Conservation (phyloP, 2,113 vertebrate species). For the Zapus hudsonius region DNA sequence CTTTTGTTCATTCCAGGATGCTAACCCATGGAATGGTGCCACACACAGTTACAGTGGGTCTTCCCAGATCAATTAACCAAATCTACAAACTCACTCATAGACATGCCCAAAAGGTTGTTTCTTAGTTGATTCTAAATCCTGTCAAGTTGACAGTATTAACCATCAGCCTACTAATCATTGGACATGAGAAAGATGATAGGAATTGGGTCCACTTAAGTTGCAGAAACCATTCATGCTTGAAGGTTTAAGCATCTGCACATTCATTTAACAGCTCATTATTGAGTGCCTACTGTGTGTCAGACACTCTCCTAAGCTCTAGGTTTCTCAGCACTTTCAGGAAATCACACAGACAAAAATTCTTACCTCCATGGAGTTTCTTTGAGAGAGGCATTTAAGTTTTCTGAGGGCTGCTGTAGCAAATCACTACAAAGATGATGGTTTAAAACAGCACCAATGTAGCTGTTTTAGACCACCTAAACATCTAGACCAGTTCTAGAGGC, state of each 20-base stretch:
- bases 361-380: background rate
- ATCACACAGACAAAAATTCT: too few relatives aligned
- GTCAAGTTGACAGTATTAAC: too few relatives aligned
- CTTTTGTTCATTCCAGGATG: too few relatives aligned
- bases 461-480: too few relatives aligned
- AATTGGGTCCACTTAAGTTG: background rate
- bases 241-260: background rate
- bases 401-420: background rate
- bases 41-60: too few relatives aligned
- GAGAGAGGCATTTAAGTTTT: background rate
- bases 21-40: too few relatives aligned
- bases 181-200: background rate
- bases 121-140: too few relatives aligned
- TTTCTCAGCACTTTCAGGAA: background rate
- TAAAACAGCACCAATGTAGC: background rate
- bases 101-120: too few relatives aligned
- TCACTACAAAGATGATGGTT: background rate
- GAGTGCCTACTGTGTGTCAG: background rate
- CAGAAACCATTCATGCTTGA: background rate
- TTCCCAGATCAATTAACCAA: too few relatives aligned
- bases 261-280: background rate
- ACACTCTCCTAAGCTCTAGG: background rate
- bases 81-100: too few relatives aligned
- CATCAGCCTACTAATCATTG: background rate
- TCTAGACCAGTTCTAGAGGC: background rate